phyloP scores from a whole-genome alignment of 2,113 vertebrate genomes.

The Hyperopisus bebe region DNA sequence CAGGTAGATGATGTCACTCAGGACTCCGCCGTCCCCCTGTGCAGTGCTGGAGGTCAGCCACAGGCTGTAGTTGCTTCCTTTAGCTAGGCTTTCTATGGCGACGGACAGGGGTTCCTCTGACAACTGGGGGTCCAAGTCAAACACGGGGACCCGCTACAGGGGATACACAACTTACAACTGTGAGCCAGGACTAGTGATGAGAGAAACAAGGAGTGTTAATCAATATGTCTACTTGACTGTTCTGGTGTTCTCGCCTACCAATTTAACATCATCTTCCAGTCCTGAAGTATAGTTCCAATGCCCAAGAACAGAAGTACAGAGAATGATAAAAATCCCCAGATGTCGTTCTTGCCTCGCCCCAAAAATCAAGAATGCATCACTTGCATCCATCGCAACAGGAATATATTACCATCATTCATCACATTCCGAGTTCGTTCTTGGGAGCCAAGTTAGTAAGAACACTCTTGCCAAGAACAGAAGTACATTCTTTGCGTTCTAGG shows the following conservation, averaged over 20 bases:
- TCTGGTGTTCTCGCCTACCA: neutral
- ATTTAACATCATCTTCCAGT: neutral
- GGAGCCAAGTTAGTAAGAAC: neutral
- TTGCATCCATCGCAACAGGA: neutral
- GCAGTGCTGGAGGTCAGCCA: slow-evolving; percentile 79
- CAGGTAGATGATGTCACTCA: slow-evolving; percentile 66
- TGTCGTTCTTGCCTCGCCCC: neutral
- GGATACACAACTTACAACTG: neutral
- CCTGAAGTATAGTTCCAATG: neutral
- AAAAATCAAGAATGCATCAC: neutral
- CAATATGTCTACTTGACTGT: neutral
- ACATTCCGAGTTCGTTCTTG: neutral
- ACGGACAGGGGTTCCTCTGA: slow-evolving; percentile 30
- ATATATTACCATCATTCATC: neutral
- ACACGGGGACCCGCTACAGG: slow-evolving; percentile 44
- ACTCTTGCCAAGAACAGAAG: neutral
- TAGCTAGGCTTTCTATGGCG: slow-evolving; percentile 46
- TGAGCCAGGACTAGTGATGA: neutral
- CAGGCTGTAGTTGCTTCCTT: slow-evolving; percentile 56
- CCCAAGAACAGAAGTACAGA: neutral
- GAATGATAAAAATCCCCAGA: neutral
- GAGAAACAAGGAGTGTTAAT: neutral
- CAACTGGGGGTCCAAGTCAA: slow-evolving; percentile 26
- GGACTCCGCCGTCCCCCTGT: slow-evolving; percentile 77
- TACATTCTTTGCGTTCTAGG: neutral